Evolutionary conservation across 2,113 vertebrate genomes (phyloP), one percentile per base, ranked within the genome.

Genomic region (Procavia capensis): DNA sequence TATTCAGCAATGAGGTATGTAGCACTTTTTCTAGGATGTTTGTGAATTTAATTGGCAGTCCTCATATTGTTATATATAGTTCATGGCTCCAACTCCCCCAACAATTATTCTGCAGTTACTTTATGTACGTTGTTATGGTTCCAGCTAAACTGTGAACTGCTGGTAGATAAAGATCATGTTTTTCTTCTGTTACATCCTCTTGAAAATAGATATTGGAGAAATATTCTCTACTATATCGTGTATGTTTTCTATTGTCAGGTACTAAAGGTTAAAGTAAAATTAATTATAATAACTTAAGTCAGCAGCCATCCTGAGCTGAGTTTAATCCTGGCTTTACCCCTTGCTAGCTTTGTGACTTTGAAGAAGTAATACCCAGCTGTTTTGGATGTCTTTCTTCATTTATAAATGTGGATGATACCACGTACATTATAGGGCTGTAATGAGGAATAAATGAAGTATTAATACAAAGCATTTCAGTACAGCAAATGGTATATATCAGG

Each of bases 351-450:
- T 85, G 64, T 66, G 72, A 88, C 43, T 34, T 74, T 81, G 27
- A 22, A 41, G 57, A 89, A 85, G 47, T 41, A 85, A 79, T 24
- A 84, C 31, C 34, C 50, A 22, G 5, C 81, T 63, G 19, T 36
- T 78, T 57, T 89, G 66, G 63, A 31, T 64, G 79, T 75, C 39
- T 90, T 94, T 64, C n/a, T 79, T 88, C 50, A 59, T 64, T 34
- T 63, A 27, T n/a, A 68, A 85, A 94, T 36, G 2, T 5, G 66
- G 43, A 39, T n/a, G 78, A 57, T 43, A 74, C 50, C 47, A 74
- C 59, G 43, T 63, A 63, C 34, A 14, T 90, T 50, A 61, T 9
- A 81, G 27, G 70, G 36, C 39, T 78, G 29, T 78, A 87, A 43
- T 6, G 24, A 85, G 24, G 72, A 93, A 68, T 82, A 66, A 85